Evolutionary conservation across 1,140 invertebrate genomes (phyloP), one percentile per base, ranked within the genome.

Genomic region (Neomicropteryx cornuta): DNA sequence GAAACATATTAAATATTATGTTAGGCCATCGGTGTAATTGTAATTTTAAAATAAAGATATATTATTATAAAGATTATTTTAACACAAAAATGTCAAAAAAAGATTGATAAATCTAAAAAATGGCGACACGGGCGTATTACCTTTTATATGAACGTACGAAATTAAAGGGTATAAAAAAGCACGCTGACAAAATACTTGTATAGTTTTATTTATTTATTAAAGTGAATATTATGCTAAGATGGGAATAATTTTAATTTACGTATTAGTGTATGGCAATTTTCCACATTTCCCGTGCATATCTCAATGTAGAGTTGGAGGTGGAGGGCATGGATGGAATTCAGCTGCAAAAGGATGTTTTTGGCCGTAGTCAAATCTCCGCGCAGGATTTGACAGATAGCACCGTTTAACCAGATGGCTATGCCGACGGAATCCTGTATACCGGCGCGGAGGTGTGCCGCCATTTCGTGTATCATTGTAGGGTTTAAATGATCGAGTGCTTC

Each of bases 401-500:
- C 60, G 39, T 66, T 68, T 17, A 63, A 56, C 61, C 64, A 68
- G 0, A 67, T 58, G 18, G 62, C 58, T 1, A 68, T 58, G 4
- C 56, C 58, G 24, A 67, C 58, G 43, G 60, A 55, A 29, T 68
- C 64, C 10, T 57, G 47, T 47, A 60, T 58, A 37, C 57, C 56
- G 28, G 59, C 53, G 30, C 58, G 61, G 14, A 66, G 48, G 22
- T 55, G 54, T 13, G 56, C 55, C 4, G 65, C 58, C n/a, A 66
- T 47, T 10, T 65, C 58, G 48, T 68, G 60, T 36, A 90, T 75
- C 54, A 76, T 72, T 23, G 86, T 79, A 4, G 83, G 84, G 51
- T 91, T 86, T 18, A 95, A 66, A 59, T 90, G 79, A 41, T 86
- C 76, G 14, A 92, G 73, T 2, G 90, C 90, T 60, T 94, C 88